A percentile compares a stretch with the other conserved stretches of the same genome.
Conservation (phyloP, 2,888 invertebrate species). For the Aporophyla lueneburgensis region DNA sequence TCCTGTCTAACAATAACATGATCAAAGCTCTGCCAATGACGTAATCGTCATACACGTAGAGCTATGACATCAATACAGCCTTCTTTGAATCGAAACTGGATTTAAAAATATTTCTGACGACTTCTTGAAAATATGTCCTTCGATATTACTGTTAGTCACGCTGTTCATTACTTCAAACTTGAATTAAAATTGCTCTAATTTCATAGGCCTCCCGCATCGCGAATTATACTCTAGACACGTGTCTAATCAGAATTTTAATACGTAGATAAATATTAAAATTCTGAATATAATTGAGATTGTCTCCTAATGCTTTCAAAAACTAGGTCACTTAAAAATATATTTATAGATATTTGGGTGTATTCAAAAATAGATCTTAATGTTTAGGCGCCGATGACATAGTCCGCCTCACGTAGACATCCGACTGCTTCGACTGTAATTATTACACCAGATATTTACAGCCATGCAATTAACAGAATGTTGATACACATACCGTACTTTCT, state of each 20-base stretch:
- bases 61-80: constrained; percentile 68
- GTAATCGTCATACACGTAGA: constrained; percentile 64
- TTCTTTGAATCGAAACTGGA: constrained; percentile 65
- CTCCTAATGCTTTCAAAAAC: constrained; percentile 44
- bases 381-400: constrained; percentile 19
- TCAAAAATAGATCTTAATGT: constrained; percentile 56
- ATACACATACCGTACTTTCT: background rate
- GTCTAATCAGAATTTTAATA: constrained; percentile 10
- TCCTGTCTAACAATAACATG: constrained; percentile 43
- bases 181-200: constrained; percentile 38
- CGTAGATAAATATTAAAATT: background rate
- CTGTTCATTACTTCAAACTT: constrained; percentile 12
- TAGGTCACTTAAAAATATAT: constrained; percentile 64
- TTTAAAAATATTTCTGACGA: constrained; percentile 70
- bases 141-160: constrained; percentile 28
- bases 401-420: constrained; percentile 13
- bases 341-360: constrained; percentile 54
- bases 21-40: constrained; percentile 66
- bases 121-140: constrained; percentile 65
- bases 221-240: constrained; percentile 18
- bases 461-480: constrained; percentile 6
- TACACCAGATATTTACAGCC: constrained; percentile 5
- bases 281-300: constrained; percentile 13
- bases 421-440: constrained; percentile 4
- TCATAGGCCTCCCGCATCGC: constrained; percentile 59